Conservation (phyloP, 2,888 invertebrate species). For the Chironomus riparius region DNA sequence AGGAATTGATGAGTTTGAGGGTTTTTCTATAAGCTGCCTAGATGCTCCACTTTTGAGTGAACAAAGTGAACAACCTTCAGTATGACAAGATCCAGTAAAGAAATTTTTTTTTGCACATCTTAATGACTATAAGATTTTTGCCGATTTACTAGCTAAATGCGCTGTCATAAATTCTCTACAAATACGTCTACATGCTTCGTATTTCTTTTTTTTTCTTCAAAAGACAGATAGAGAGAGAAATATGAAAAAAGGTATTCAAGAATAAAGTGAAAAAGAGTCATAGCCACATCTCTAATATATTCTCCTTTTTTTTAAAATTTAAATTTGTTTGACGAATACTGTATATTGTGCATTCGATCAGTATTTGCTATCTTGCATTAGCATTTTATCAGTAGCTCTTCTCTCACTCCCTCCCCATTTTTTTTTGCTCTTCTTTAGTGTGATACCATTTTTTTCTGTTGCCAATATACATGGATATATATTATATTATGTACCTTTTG, state of each 20-base stretch:
- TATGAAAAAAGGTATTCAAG: neutral
- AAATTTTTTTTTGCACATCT: no score
- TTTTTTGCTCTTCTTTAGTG: neutral
- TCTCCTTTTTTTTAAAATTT: neutral
- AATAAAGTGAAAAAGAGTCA: neutral
- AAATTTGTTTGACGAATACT: neutral
- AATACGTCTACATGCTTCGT: no score
- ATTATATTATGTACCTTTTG: neutral
- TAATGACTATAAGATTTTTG: no score
- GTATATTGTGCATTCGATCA: neutral
- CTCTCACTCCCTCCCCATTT: no score
- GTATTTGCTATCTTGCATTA: neutral
- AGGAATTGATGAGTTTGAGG: no score
- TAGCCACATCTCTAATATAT: neutral
- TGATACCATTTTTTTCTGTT: constrained; percentile 10
- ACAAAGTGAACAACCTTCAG: no score
- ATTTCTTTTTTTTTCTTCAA: no score
- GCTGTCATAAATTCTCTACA: no score
- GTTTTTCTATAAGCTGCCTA: no score
- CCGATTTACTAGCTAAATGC: no score
- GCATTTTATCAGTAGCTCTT: neutral
- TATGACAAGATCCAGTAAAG: no score
- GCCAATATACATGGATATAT: neutral
- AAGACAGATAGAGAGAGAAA: neutral
- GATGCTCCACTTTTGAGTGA: no score